A percentile compares a stretch with the other conserved stretches of the same genome.
These are phyloP conservation scores for Seira ritae DNA, from an alignment of 2,888 invertebrate genomes.

Conservation along the genomic window DNA sequence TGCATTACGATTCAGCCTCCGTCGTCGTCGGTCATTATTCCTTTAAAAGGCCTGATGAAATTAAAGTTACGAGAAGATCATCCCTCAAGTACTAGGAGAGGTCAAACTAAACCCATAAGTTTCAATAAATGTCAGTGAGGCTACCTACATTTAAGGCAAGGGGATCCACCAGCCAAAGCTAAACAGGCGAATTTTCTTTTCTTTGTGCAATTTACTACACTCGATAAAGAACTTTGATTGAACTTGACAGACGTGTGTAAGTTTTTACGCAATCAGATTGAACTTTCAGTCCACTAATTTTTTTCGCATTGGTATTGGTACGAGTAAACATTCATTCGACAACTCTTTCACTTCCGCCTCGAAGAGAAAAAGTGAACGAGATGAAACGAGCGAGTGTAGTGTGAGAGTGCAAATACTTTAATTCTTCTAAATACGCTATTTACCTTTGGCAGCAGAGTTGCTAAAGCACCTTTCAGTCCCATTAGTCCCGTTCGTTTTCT, in stretches of 20 bases:
- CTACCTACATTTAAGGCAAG: slow-evolving; percentile 7
- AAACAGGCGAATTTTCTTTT: not conserved
- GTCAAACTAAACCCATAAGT: slow-evolving; percentile 28
- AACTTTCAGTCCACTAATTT: slow-evolving; percentile 10
- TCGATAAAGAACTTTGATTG: slow-evolving; percentile 18
- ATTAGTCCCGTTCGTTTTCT: slow-evolving; percentile 64
- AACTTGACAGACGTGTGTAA: not conserved
- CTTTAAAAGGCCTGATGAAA: slow-evolving; percentile 37
- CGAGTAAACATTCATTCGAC: not conserved
- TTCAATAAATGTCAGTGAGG: slow-evolving; percentile 19
- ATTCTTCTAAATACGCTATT: slow-evolving; percentile 17
- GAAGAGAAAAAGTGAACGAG: not conserved
- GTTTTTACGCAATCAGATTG: slow-evolving; percentile 13
- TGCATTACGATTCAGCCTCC: slow-evolving; percentile 14
- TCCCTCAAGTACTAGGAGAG: slow-evolving; percentile 21
- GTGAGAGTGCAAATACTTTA: not conserved
- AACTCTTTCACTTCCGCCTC: slow-evolving; percentile 16
- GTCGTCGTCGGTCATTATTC: slow-evolving; percentile 17
- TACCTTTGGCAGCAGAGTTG: slow-evolving; percentile 73
- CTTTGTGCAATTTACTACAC: not conserved
- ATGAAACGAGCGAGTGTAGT: too few relatives aligned
- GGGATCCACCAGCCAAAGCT: not conserved
- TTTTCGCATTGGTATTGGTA: not conserved
- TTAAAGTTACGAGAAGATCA: slow-evolving; percentile 34
- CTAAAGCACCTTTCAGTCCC: slow-evolving; percentile 72